phyloP scores from a whole-genome alignment of 2,797 vertebrate species.

The Danio tinwini region DNA sequence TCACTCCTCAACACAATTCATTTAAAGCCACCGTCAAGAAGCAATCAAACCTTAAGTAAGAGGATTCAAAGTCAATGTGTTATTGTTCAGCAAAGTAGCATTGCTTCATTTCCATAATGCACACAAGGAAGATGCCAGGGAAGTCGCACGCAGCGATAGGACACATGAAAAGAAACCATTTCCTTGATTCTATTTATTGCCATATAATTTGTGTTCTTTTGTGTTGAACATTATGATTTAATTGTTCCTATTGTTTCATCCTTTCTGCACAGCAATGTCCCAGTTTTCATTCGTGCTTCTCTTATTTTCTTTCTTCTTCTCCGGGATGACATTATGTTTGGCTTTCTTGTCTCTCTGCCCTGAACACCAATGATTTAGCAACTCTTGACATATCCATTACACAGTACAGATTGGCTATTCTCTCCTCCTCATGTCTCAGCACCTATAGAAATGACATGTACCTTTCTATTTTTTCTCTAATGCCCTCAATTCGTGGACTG shows the following conservation, averaged over 20 bases:
- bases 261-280: slow-evolving; percentile 32
- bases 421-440: slow-evolving; percentile 75
- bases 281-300: slow-evolving; percentile 61
- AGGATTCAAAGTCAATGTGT: slow-evolving; percentile 88
- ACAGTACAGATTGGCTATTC: slow-evolving; percentile 84
- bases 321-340: slow-evolving; percentile 80
- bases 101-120: slow-evolving; percentile 85
- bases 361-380: slow-evolving; percentile 86
- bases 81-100: slow-evolving; percentile 86
- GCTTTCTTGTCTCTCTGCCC: slow-evolving; percentile 81
- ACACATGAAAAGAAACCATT: slow-evolving; percentile 72
- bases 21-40: slow-evolving; percentile 88
- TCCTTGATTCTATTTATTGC: slow-evolving; percentile 66
- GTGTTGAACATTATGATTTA: slow-evolving; percentile 35
- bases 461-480: slow-evolving; percentile 72
- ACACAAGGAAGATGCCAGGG: slow-evolving; percentile 74
- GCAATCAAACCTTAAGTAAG: slow-evolving; percentile 90
- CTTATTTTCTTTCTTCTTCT: slow-evolving; percentile 58
- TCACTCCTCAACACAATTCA: slow-evolving; percentile 88
- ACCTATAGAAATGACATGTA: slow-evolving; percentile 84
- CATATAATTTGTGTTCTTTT: slow-evolving; percentile 44
- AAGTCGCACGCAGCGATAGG: slow-evolving; percentile 73
- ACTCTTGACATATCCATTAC: slow-evolving; percentile 90
- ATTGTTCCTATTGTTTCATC: slow-evolving; percentile 51
- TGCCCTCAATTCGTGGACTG: slow-evolving; percentile 77